Evolutionary conservation across 2,113 vertebrate genomes (phyloP), one percentile per base, ranked within the genome.

Genomic region (Pluvialis apricaria): DNA sequence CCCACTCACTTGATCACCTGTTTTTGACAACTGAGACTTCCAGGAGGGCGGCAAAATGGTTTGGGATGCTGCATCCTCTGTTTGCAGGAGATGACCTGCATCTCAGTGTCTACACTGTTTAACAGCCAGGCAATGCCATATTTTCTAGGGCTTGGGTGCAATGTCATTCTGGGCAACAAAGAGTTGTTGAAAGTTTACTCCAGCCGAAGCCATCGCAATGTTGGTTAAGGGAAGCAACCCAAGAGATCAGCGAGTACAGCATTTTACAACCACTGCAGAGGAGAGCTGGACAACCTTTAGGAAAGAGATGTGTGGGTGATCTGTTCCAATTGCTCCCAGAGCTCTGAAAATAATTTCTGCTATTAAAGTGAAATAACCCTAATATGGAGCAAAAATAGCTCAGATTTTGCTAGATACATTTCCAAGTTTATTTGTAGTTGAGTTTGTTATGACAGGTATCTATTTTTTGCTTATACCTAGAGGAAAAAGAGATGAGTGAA

Each of bases 81-180:
- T 38, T 66, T 18, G 8, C 18, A 78, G 38, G 28, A 64, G 15
- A 25, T 36, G 15, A 62, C 6, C 25, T 57, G 2, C 8, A 31
- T n/a, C 15, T 66, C 34, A 8, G 65, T 83, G 42, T 76, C 26
- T 32, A 13, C 10, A 4, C 13, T 49, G 12, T 18, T 65, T 47
- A 72, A 54, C 25, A 79, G 24, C 6, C 49, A 44, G 19, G 15
- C 9, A 72, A 6, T 3, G 3, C 0, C 1, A 3, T 7, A 3
- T 47, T 82, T 62, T 18, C 62, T 42, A 58, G 34, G 15, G 18
- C 5, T 49, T 71, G 54, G 21, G 26, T 44, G 15, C 11, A 38
- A 7, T 2, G 5, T 15, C 10, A 8, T 38, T 77, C 38, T 54
- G 15, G 58, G 10, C 32, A 78, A 11, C 5, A 32, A 52, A 57